Conservation (phyloP, 2,888 invertebrate species). For the Epiblema foenella region DNA sequence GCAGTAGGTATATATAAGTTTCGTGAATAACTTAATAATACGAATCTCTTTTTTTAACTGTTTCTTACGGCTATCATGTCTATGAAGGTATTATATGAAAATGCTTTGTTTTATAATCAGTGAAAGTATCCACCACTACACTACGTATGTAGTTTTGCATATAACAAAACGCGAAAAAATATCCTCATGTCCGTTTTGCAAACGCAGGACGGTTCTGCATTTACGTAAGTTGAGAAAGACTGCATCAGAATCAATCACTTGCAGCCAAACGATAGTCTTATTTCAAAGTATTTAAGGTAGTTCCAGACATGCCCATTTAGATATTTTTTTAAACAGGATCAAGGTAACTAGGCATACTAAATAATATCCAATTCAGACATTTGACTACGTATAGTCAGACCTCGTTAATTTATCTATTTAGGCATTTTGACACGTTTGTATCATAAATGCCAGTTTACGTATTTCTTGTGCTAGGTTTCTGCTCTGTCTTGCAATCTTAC, state of each 20-base stretch:
- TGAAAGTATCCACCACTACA: neutral
- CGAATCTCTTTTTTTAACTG: neutral
- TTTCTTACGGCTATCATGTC: neutral
- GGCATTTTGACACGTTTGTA: neutral
- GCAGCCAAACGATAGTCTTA: constrained; percentile 13
- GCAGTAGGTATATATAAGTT: neutral
- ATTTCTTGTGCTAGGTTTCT: neutral
- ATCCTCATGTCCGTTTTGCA: constrained; percentile 12
- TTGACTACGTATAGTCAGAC: no score
- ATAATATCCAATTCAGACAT: no score
- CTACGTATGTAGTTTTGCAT: neutral
- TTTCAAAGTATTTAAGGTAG: neutral
- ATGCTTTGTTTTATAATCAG: neutral
- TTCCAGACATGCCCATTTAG: neutral
- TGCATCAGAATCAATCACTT: constrained; percentile 28
- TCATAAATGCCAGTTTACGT: neutral
- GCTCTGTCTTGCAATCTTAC: neutral
- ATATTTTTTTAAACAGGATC: neutral
- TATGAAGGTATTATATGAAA: neutral
- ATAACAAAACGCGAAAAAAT: constrained; percentile 11
- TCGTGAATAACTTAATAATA: no score
- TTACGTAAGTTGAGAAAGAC: constrained; percentile 33
- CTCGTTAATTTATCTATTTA: no score
- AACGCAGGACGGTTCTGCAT: constrained; percentile 1
- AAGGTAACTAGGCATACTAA: neutral